Conservation (phyloP, 2,888 invertebrate species). For the Caenorhabditis doughertyi region DNA sequence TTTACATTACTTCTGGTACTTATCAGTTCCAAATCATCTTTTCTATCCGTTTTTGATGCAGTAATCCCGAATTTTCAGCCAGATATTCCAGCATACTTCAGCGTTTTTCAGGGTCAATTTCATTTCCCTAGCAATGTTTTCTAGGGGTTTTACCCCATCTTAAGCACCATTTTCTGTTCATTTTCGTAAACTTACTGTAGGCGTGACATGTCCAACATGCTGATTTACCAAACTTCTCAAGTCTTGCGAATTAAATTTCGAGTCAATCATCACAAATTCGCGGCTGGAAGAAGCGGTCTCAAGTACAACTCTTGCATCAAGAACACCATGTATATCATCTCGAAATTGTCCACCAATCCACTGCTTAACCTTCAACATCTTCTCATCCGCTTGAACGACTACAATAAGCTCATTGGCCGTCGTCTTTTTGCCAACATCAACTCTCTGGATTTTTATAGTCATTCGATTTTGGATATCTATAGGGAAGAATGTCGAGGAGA, state of each 20-base stretch:
- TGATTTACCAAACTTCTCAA: slow-evolving; percentile 12
- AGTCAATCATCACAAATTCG: slow-evolving; percentile 64
- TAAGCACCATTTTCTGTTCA: too few relatives aligned
- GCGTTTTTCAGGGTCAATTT: too few relatives aligned
- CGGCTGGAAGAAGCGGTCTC: slow-evolving; percentile 30
- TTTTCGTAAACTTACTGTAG: slow-evolving; percentile 29
- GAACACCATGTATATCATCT: slow-evolving; percentile 39
- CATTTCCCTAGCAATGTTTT: too few relatives aligned
- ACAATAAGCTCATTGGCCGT: slow-evolving; percentile 59
- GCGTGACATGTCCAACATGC: slow-evolving; percentile 28
- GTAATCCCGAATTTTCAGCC: too few relatives aligned
- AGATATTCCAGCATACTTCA: too few relatives aligned
- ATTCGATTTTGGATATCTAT: slow-evolving; percentile 3
- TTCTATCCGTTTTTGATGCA: too few relatives aligned
- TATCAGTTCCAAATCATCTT: too few relatives aligned
- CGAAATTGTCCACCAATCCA: slow-evolving; percentile 59
- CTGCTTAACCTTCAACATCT: slow-evolving; percentile 54
- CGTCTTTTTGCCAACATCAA: slow-evolving; percentile 63
- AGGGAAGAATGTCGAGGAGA: slow-evolving; percentile 21
- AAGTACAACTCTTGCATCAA: slow-evolving; percentile 31
- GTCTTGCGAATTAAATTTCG: slow-evolving; percentile 17
- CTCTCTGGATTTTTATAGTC: slow-evolving; percentile 57
- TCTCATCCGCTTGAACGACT: slow-evolving; percentile 36
- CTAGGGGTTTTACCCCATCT: too few relatives aligned
- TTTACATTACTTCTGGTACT: too few relatives aligned